These are phyloP conservation scores for Danaus chrysippus DNA, from an alignment of 2,888 invertebrate species.

Conservation along the genomic window DNA sequence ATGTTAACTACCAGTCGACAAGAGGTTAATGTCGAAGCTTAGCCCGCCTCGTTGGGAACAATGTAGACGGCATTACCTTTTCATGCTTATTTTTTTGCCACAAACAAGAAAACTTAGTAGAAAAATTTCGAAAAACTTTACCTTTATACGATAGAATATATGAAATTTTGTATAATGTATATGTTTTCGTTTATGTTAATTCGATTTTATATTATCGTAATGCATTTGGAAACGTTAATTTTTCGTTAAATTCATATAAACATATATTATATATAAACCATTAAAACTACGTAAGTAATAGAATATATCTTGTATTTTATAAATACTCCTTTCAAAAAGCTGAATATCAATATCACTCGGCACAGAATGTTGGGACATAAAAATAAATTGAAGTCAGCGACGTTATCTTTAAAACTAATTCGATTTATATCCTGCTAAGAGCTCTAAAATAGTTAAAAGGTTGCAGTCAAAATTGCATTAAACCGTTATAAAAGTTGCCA, in stretches of 20 bases:
- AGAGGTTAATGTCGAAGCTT: conserved; percentile 71
- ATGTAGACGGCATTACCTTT: conserved; percentile 51
- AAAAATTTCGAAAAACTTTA: neutral
- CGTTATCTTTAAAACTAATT: conserved; percentile 42
- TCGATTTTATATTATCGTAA: too few relatives aligned
- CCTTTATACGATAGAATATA: neutral
- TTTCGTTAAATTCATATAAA: too few relatives aligned
- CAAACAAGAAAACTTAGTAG: conserved; percentile 43
- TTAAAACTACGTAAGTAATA: too few relatives aligned
- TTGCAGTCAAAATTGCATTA: conserved; percentile 62
- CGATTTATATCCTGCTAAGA: conserved; percentile 47
- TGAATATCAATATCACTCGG: neutral
- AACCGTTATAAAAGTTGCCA: conserved; percentile 57
- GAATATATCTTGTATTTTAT: too few relatives aligned
- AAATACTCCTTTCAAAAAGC: too few relatives aligned
- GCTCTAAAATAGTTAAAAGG: conserved; percentile 56
- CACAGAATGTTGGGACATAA: conserved; percentile 15
- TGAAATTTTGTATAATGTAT: too few relatives aligned
- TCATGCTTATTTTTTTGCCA: conserved; percentile 40
- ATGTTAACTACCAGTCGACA: conserved; percentile 63
- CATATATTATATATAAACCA: too few relatives aligned
- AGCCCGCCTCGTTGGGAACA: conserved; percentile 57
- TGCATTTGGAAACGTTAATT: too few relatives aligned
- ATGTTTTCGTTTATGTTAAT: too few relatives aligned
- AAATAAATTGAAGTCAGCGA: conserved; percentile 15